Base-by-base conservation (phyloP, 2,113 vertebrate species). In the Silurus meridionalis region DNA sequence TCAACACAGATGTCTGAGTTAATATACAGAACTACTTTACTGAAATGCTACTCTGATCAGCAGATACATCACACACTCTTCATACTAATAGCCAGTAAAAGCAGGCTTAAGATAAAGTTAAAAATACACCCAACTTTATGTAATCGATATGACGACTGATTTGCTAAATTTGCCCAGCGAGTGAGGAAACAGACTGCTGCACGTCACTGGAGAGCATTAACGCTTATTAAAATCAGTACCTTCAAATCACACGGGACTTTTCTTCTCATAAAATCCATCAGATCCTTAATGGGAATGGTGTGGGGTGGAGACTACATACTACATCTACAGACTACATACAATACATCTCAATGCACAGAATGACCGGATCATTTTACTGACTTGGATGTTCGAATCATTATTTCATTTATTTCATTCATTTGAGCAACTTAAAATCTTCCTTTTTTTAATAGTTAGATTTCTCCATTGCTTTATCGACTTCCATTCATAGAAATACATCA, bases 101-200 rank as follows among this genome's bases (percentile, higher is more conserved):
- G 58, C 46, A 19, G 17, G 25, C 69, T 58, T 60, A 81, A 17
- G 60, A 60, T 71, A 52, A 1, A 55, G 21, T 37, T 83, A 83
- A 87, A 88, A 78, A 77, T 63, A 80, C 58, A 67, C 21, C 53
- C 81, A 2, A 8, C 28, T 84, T 55, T 46, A 67, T 82, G 82
- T n/a, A 28, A 67, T 58, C 60, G 8, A 71, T 80, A 57, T 82
- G 82, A 85, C 79, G 82, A 85, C 79, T 85, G 66, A 85, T 87
- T 75, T 67, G 61, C 58, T 83, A 46, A 80, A 88, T 60, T 60
- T 87, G 55, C 37, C 61, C 53, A 64, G 17, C 25, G 63, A 25
- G 46, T 37, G 57, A 58, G 28, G 55, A 84, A 53, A 74, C 53
- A 84, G 28, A 82, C 69, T 82, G 55, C 77, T 46, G 79, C 5